Conservation (phyloP, 1,140 invertebrate species). For the Drosophila ficusphila region DNA sequence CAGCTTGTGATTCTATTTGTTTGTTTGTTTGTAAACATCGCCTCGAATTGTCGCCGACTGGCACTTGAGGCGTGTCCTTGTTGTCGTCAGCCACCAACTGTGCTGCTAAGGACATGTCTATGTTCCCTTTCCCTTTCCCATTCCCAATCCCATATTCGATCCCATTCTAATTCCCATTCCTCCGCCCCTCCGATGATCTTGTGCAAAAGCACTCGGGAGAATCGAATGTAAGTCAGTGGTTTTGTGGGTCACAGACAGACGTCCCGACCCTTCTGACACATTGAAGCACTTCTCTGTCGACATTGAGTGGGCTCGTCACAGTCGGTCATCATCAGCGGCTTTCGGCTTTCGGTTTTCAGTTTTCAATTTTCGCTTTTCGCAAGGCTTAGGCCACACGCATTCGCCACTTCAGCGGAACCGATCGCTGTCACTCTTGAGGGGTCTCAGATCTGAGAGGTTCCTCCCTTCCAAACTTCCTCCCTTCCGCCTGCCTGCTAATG, state of each 20-base stretch:
- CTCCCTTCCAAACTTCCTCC: slow-evolving; percentile 3
- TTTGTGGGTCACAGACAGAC: slow-evolving; percentile 67
- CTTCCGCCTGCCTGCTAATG: slow-evolving; percentile 17
- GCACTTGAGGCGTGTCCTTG: slow-evolving; percentile 67
- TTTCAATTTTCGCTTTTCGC: no score
- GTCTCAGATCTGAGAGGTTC: slow-evolving; percentile 9
- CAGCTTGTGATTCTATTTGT: slow-evolving; percentile 27
- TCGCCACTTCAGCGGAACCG: slow-evolving; percentile 63
- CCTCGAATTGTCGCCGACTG: slow-evolving; percentile 55
- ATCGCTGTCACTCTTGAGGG: slow-evolving; percentile 57
- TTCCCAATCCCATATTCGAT: neutral
- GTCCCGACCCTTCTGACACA: slow-evolving; percentile 59
- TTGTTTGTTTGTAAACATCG: slow-evolving; percentile 74
- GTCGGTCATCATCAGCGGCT: slow-evolving; percentile 38
- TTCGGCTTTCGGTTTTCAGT: neutral
- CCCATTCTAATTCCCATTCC: no score
- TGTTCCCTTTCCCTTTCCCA: neutral
- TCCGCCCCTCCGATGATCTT: slow-evolving; percentile 37
- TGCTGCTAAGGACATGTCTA: slow-evolving; percentile 58
- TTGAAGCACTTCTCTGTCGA: slow-evolving; percentile 78
- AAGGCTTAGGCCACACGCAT: slow-evolving; percentile 66
- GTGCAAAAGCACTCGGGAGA: slow-evolving; percentile 52
- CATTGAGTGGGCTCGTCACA: slow-evolving; percentile 68
- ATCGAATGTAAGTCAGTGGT: slow-evolving; percentile 46
- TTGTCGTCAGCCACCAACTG: slow-evolving; percentile 76